Evolutionary conservation across 2,888 invertebrate species (phyloP), one percentile per base, ranked within the genome.

Genomic region (Thymelicus acteon): DNA sequence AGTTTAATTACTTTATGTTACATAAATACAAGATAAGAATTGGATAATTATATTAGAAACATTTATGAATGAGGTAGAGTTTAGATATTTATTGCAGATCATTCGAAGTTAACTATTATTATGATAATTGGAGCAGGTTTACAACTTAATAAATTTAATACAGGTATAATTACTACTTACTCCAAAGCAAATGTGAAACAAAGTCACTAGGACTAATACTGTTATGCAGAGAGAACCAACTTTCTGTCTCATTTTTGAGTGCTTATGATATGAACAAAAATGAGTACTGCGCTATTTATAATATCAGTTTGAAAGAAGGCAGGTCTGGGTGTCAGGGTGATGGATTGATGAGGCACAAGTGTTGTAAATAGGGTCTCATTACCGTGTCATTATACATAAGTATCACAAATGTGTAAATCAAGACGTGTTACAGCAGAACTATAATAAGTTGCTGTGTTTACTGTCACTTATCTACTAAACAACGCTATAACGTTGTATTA

Each of bases 331-430:
- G n/a, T 31, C 7, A 19, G 47, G 52, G 49, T 84, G 80, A 85
- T 77, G 80, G 81, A 83, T 82, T 85, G 82, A 89, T 87, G 77
- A 79, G 72, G 82, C 75, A 71, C 72, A 58, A 69, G 72, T 72
- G 67, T 72, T 74, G 73, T 71, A 72, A 72, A 76, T 80, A 78
- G 78, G 75, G 13, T 54, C 75, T 76, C 73, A 78, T 79, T 80
- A 85, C 78, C 83, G 77, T 79, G 78, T 70, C 70, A 75, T 78
- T 78, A 71, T 72, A 63, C 65, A 70, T 76, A 65, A 61, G 10
- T 44, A 44, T 44, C 44, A 44, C 2, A 10, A 44, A 44, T 10
- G 44, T 44, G 44, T 44, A 12, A 44, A 2, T 3, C 44, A 40
- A 40, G 8, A 44, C 44, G 1, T 44, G 1, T 1, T 44, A 44